Conservation (phyloP, 2,113 vertebrate species). For the Cyanoderma ruficeps region DNA sequence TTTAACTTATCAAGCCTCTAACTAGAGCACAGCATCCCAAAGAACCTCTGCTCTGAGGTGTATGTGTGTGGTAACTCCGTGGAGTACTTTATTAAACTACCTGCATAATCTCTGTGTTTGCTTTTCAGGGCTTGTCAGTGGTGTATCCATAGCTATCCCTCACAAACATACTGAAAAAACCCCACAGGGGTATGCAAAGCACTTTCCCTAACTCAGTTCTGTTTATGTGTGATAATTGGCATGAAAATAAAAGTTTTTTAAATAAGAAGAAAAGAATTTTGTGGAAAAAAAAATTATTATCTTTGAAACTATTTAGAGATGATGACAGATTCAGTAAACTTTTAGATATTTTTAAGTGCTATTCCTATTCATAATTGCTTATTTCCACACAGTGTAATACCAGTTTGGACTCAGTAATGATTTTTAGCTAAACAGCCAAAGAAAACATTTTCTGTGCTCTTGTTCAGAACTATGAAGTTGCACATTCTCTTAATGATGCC, state of each 20-base stretch:
- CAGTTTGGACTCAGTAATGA: background rate
- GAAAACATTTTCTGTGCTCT: background rate
- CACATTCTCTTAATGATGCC: background rate
- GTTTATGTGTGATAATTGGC: background rate
- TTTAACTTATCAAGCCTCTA: background rate
- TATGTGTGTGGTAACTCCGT: background rate
- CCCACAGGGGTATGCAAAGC: background rate
- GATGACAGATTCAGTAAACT: background rate
- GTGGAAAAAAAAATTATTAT: background rate
- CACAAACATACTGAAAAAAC: background rate
- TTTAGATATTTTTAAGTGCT: background rate
- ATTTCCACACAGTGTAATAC: background rate
- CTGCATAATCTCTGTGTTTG: background rate
- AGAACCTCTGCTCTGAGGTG: background rate
- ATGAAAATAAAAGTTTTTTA: background rate
- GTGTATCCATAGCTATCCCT: background rate
- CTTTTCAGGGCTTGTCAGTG: background rate
- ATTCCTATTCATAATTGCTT: background rate
- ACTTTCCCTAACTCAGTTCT: background rate
- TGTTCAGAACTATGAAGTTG: background rate
- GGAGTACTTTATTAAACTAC: background rate
- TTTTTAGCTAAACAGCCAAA: background rate
- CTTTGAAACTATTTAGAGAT: background rate
- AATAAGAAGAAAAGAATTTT: background rate
- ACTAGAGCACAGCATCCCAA: background rate